Evolutionary conservation across 2,113 vertebrate species (phyloP), one percentile per base, ranked within the genome.

Genomic region (Elephas maximus): DNA sequence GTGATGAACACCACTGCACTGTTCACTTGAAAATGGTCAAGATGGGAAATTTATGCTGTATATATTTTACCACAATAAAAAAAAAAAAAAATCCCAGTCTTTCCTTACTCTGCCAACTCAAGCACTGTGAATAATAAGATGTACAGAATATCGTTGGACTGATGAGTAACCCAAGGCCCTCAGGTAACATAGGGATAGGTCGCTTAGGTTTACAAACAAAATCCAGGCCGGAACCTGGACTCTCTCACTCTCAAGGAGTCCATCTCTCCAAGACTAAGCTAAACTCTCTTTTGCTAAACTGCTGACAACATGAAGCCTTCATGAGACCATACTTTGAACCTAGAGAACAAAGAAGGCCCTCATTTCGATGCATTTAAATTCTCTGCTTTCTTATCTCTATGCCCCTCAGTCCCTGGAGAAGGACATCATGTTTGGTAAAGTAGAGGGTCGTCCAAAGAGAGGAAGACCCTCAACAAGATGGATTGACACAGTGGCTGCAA

Each of bases 201-300:
- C 48, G 69, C 93, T 79, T 82, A 51, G 67, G 60, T 76, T 84
- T 78, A 37, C 73, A 57, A 82, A 33, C 33, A 89, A 93, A 77
- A 78, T 77, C 48, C 94, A 6, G 7, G 51, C 37, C 30, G 82
- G 45, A 88, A 63, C 20, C 20, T 26, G 51, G 65, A 51, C 28
- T 63, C 7, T 78, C 21, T 89, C 11, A 15, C 33, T 88, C 65
- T 60, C 18, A 18, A 1, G 5, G 26, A 89, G 8, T 30, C 44
- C 81, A 33, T 81, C 20, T 60, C 10, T 79, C 82, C 63, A 83
- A 51, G 1, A 53, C 77, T 20, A 65, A 62, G 30, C 51, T 67
- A 76, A 87, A 51, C 62, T 82, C 48, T 88, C 24, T 89, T 48
- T 45, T 53, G 17, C 33, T 82, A 62, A 91, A 33, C 63, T 62